Evolutionary conservation across 2,113 vertebrate species (phyloP).

Genomic region (Sander lucioperca): DNA sequence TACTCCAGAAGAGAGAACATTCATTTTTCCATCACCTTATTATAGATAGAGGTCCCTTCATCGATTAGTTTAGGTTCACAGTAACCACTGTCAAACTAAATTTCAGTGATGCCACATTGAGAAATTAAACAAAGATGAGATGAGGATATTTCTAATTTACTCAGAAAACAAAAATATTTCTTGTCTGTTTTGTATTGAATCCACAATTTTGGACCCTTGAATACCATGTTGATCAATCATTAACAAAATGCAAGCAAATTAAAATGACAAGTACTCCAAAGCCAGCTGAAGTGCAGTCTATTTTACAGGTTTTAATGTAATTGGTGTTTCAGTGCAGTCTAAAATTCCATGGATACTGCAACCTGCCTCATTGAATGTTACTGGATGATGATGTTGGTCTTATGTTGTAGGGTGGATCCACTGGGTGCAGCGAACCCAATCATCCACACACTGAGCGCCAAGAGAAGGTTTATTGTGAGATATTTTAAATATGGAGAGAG

Average conservation of each 20-base stretch:
- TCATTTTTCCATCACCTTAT: slow-evolving; percentile 66
- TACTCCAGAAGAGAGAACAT: slow-evolving; percentile 53
- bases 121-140: slow-evolving; percentile 37
- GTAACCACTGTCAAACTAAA: slow-evolving; percentile 49
- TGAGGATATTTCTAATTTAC: slow-evolving; percentile 30
- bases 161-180: slow-evolving; percentile 10
- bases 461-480: slow-evolving; percentile 22
- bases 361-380: slow-evolving; percentile 9
- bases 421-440: slow-evolving; percentile 12
- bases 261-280: slow-evolving; percentile 5
- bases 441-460: slow-evolving; percentile 1
- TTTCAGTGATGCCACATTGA: slow-evolving; percentile 28
- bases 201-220: not conserved
- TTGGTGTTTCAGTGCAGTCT: not conserved
- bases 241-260: not conserved
- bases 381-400: slow-evolving; percentile 6
- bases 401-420: slow-evolving; percentile 2
- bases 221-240: not conserved
- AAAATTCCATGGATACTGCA: not conserved
- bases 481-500: slow-evolving; percentile 19
- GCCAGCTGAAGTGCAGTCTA: not conserved
- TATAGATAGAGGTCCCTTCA: slow-evolving; percentile 58
- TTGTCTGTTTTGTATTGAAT: not conserved
- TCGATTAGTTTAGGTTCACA: slow-evolving; percentile 62
- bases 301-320: not conserved